Evolutionary conservation across 2,888 invertebrate genomes (phyloP).

Genomic region (Trichogramma evanescens): DNA sequence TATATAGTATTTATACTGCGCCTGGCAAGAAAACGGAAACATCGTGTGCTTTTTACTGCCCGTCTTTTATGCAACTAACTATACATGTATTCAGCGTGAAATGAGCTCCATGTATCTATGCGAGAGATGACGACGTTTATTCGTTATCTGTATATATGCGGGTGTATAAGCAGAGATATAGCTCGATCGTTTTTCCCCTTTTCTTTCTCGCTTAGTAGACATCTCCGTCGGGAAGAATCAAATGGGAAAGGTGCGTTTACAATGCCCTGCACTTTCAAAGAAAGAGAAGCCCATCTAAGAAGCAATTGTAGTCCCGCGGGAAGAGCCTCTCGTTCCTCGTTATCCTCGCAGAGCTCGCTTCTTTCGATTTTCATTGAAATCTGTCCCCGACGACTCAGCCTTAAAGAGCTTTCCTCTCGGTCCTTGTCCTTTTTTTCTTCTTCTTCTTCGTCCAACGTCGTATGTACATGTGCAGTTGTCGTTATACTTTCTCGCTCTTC

Average conservation of each 20-base stretch:
- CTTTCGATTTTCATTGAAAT: conserved; percentile 26
- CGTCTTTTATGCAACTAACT: background rate
- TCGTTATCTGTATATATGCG: background rate
- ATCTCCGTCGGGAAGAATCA: conserved; percentile 27
- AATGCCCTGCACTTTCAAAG: background rate
- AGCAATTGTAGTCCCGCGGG: conserved; percentile 15
- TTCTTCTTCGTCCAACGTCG: background rate
- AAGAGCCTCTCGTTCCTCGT: conserved; percentile 21
- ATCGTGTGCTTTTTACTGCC: background rate
- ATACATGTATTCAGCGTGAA: background rate
- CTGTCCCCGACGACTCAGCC: background rate
- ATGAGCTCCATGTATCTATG: conserved; percentile 9
- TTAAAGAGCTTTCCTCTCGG: background rate
- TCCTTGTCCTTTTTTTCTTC: background rate
- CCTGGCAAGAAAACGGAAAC: conserved; percentile 1
- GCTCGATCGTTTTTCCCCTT: background rate
- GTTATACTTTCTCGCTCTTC: background rate
- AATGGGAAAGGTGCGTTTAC: conserved; percentile 17
- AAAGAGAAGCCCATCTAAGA: conserved; percentile 1
- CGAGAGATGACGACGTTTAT: background rate
- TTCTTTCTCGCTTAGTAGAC: background rate
- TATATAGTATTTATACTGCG: background rate
- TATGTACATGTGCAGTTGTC: no score
- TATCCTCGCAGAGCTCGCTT: conserved; percentile 21
- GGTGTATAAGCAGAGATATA: background rate